Percentiles rank a stretch among this genome's conserved stretches.
Evolutionary conservation across 1,140 invertebrate species (phyloP).

Genomic region (Goniozus legneri): DNA sequence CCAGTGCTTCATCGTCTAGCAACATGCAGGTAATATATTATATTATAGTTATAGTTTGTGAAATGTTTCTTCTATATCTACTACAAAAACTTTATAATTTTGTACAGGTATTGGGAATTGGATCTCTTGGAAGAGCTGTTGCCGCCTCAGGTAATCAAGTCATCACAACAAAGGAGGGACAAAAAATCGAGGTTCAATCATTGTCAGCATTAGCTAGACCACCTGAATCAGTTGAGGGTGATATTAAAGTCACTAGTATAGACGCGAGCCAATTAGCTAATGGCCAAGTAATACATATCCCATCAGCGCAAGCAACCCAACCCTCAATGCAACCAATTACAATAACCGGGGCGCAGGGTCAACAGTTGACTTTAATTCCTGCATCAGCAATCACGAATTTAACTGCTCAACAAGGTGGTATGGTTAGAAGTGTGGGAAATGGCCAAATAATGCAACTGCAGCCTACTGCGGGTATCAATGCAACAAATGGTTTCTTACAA

Average conservation of each 20-base stretch:
- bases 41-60: background rate
- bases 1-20: constrained; percentile 38
- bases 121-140: constrained; percentile 37
- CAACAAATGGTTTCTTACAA: constrained; percentile 54
- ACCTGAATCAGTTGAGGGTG: constrained; percentile 35
- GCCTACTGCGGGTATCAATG: constrained; percentile 34
- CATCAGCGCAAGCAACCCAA: constrained; percentile 42
- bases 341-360: constrained; percentile 63
- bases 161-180: constrained; percentile 49
- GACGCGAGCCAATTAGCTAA: constrained; percentile 47
- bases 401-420: constrained; percentile 38
- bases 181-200: constrained; percentile 49
- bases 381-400: constrained; percentile 55
- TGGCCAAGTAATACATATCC: constrained; percentile 53
- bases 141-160: constrained; percentile 27
- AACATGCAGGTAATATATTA: constrained; percentile 45
- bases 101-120: constrained; percentile 45
- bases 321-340: constrained; percentile 57
- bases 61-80: background rate
- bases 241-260: constrained; percentile 50
- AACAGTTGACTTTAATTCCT: constrained; percentile 71
- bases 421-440: constrained; percentile 45
- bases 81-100: constrained; percentile 1
- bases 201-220: constrained; percentile 42
- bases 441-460: constrained; percentile 50